Evolutionary conservation across 2,888 invertebrate genomes (phyloP).

Genomic region (Odontocerum albicorne): DNA sequence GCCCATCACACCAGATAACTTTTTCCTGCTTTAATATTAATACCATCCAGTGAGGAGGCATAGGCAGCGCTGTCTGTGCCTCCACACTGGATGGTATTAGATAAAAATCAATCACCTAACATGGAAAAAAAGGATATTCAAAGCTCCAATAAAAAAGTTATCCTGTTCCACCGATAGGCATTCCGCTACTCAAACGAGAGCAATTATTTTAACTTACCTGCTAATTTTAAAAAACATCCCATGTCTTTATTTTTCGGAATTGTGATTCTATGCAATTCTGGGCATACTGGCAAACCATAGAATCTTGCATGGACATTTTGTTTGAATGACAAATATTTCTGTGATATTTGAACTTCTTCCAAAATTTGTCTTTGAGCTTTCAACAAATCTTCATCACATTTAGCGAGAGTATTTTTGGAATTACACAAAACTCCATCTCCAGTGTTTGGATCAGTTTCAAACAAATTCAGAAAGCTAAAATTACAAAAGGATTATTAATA

Average conservation of each 20-base stretch:
- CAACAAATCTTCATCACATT: slow-evolving; percentile 64
- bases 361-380: slow-evolving; percentile 62
- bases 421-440: slow-evolving; percentile 68
- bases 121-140: too few species aligned
- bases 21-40: too few species aligned
- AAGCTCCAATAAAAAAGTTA: too few species aligned
- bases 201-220: slow-evolving; percentile 54
- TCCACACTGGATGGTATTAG: too few species aligned
- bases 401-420: slow-evolving; percentile 62
- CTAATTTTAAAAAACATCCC: slow-evolving; percentile 72
- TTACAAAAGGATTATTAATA: slow-evolving; percentile 33
- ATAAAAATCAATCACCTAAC: too few species aligned
- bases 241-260: slow-evolving; percentile 73
- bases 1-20: too few species aligned
- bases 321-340: slow-evolving; percentile 54
- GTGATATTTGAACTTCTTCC: slow-evolving; percentile 47
- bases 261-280: slow-evolving; percentile 64
- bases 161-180: too few species aligned
- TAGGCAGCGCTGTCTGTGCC: too few species aligned
- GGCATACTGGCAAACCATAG: slow-evolving; percentile 67
- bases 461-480: slow-evolving; percentile 69
- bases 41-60: too few species aligned
- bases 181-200: too few species aligned
- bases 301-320: slow-evolving; percentile 69
- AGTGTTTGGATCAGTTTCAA: slow-evolving; percentile 67